Base-by-base conservation (phyloP, 2,797 vertebrate species). In the Hypotaenidia philippensis region DNA sequence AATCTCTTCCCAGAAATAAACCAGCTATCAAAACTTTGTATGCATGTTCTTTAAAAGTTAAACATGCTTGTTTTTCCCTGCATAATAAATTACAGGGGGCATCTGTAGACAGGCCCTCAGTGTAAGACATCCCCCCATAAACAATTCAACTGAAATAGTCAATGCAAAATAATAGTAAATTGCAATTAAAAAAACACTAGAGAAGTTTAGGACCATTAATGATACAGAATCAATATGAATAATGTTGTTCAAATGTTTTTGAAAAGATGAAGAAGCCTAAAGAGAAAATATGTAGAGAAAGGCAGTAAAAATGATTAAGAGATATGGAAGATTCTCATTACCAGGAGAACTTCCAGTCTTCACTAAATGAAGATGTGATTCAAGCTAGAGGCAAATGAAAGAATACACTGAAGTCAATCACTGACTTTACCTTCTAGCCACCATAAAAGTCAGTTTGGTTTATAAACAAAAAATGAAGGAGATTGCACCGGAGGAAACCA, bases 51-150 rank as follows among this genome's bases (percentile, higher is more conserved):
- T 55, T 26, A 50, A 19, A 40, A 60, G 45, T 34, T 38, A n/a
- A 70, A 82, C 0, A 3, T 34, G 47, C 21, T 17, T 65, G 31
- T 20, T 53, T 45, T 52, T 10, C 75, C 26, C 32, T 69, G 27
- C 31, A 27, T 4, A 17, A 29, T 11, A 59, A 63, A 45, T 44
- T 31, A 50, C 17, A 26, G 0, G 0, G 21, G 31, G 4, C 21
- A 72, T 2, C 27, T 47, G 18, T 5, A 66, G 25, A 11, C 2
- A 49, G 13, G 16, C 10, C 32, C 63, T 74, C 8, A 3, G 15
- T 5, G 5, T 2, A 38, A 83, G 31, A 75, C 0, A 7, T 4
- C 38, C 18, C 18, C 26, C 57, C 34, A 5, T 6, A 38, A 83
- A 78, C 5, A 38, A 29, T 9, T 47, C 32, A 57, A 57, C 11